Percentiles rank a stretch among this genome's conserved stretches.
These are phyloP conservation scores for Spondyliosoma cantharus DNA, from an alignment of 2,797 vertebrate species.

Conservation along the genomic window DNA sequence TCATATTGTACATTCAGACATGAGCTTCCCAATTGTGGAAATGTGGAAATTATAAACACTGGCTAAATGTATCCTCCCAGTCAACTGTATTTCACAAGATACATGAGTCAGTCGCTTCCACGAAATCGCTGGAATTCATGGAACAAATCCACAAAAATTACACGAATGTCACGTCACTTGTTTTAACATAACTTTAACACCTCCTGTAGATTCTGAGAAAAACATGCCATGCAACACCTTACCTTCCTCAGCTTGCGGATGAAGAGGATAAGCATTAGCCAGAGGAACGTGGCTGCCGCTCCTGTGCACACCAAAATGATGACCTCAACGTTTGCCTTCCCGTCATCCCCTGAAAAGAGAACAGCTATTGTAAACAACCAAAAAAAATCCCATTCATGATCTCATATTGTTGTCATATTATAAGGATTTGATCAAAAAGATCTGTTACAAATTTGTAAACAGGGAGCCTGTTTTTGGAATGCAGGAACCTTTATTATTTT, in stretches of 20 bases:
- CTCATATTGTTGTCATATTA: conserved; percentile 26
- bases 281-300: conserved; percentile 93
- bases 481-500: conserved; percentile 26
- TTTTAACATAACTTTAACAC: conserved; percentile 3
- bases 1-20: conserved; percentile 11
- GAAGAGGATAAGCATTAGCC: conserved; percentile 95
- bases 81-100: conserved; percentile 46
- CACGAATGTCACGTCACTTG: conserved; percentile 6
- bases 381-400: conserved; percentile 22
- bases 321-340: conserved; percentile 91
- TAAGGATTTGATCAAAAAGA: conserved; percentile 31
- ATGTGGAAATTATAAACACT: conserved; percentile 47
- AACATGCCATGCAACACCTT: conserved; percentile 39
- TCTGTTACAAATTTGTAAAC: conserved; percentile 36
- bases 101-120: background rate
- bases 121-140: background rate
- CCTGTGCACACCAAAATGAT: conserved; percentile 94
- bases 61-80: conserved; percentile 41
- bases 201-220: conserved; percentile 13
- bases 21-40: conserved; percentile 12
- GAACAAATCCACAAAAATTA: background rate
- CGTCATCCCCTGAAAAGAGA: conserved; percentile 87
- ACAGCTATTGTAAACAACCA: conserved; percentile 40
- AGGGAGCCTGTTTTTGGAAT: background rate
- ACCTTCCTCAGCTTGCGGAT: conserved; percentile 95